These are phyloP conservation scores for Hermaeophaga mercurialis DNA, from an alignment of 2,888 invertebrate genomes.

Conservation along the genomic window DNA sequence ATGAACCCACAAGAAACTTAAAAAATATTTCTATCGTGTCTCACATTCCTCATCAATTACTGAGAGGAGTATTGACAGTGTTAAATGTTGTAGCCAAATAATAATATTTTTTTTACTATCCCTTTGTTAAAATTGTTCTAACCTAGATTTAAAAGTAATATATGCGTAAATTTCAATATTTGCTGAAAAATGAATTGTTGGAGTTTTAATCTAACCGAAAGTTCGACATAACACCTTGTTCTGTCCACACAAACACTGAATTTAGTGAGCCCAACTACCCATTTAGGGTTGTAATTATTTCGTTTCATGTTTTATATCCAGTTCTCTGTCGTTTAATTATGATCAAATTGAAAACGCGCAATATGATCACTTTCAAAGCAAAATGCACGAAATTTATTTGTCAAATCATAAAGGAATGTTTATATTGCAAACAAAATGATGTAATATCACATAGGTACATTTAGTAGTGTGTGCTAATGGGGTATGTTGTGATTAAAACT, in stretches of 20 bases:
- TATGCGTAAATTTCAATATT: too few species aligned
- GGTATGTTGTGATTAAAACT: conserved; percentile 58
- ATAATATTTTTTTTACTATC: too few species aligned
- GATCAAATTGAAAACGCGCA: conserved; percentile 48
- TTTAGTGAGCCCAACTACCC: conserved; percentile 15
- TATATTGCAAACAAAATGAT: conserved; percentile 53
- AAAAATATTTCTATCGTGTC: too few species aligned
- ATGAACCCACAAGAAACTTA: too few species aligned
- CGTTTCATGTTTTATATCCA: conserved; percentile 46
- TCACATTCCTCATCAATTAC: too few species aligned
- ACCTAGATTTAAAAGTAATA: too few species aligned
- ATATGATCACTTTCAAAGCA: conserved; percentile 47
- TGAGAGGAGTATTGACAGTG: too few species aligned
- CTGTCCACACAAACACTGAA: conserved; percentile 1
- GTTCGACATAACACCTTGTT: conserved; percentile 5
- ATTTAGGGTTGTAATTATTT: conserved; percentile 36
- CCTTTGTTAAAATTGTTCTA: too few species aligned
- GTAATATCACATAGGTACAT: conserved; percentile 56
- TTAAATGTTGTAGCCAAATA: too few species aligned
- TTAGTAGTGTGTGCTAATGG: conserved; percentile 59
- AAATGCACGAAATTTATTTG: conserved; percentile 54
- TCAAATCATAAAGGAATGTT: conserved; percentile 56
- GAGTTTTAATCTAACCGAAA: too few species aligned
- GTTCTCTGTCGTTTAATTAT: conserved; percentile 46
- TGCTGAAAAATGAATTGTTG: too few species aligned